Conservation (phyloP, 2,113 vertebrate genomes). For the Misgurnus anguillicaudatus region DNA sequence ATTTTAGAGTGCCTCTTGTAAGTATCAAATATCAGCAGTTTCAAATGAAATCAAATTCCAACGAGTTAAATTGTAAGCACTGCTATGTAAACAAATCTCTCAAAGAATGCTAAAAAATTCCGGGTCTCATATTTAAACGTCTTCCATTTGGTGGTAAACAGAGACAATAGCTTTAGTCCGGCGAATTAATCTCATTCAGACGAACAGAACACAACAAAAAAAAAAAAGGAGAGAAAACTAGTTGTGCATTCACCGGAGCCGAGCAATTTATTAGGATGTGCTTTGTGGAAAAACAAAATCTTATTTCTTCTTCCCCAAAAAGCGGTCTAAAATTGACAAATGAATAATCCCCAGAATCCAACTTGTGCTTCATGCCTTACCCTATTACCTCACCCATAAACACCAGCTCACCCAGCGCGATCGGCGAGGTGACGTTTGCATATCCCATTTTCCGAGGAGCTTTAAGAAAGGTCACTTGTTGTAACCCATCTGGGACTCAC, state of each 20-base stretch:
- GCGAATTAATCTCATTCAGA: conserved; percentile 6
- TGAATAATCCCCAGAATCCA: conserved; percentile 62
- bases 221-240: not conserved
- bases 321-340: conserved; percentile 53
- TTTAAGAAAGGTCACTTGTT: conserved; percentile 80
- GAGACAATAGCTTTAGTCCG: not conserved
- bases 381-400: conserved; percentile 72
- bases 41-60: not conserved
- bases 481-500: conserved; percentile 74
- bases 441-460: conserved; percentile 72
- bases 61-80: not conserved
- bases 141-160: not conserved
- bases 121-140: not conserved
- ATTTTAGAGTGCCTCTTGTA: no score
- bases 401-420: conserved; percentile 53
- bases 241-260: conserved; percentile 34
- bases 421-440: conserved; percentile 62
- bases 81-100: not conserved
- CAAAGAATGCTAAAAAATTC: not conserved
- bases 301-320: not conserved
- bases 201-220: not conserved
- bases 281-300: conserved; percentile 4
- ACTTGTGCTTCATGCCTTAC: conserved; percentile 60
- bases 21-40: not conserved
- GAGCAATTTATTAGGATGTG: conserved; percentile 21